phyloP scores from a whole-genome alignment of 2,797 vertebrate species.

The Antrozous pallidus region DNA sequence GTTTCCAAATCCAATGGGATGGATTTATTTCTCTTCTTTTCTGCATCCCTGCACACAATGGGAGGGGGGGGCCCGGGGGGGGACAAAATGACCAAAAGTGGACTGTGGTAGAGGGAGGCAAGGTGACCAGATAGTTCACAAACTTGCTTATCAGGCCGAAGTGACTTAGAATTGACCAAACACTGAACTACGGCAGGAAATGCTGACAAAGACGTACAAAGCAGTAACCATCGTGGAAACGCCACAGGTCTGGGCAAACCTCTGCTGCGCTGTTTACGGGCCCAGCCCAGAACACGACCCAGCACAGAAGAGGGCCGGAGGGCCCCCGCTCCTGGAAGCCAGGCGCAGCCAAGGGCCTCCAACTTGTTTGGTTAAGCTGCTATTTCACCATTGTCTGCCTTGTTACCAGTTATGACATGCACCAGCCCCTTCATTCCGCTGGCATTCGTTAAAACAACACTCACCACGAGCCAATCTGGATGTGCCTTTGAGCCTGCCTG shows the following conservation, averaged over 20 bases:
- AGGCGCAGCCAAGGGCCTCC: conserved; percentile 19
- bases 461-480: conserved; percentile 51
- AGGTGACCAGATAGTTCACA: not conserved
- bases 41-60: not conserved
- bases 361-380: conserved; percentile 75
- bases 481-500: conserved; percentile 39
- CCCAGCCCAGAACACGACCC: not conserved
- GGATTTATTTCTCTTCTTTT: not conserved
- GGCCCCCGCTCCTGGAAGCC: conserved; percentile 52
- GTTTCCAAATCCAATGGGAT: not conserved
- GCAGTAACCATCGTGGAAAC: not conserved
- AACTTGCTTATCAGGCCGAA: not conserved
- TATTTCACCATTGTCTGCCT: conserved; percentile 78
- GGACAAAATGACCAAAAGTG: not conserved
- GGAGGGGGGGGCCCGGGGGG: no score
- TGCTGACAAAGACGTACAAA: not conserved
- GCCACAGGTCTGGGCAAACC: conserved; percentile 21
- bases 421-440: conserved; percentile 69
- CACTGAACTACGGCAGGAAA: not conserved
- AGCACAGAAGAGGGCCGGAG: conserved; percentile 36
- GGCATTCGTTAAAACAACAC: conserved; percentile 75
- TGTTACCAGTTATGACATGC: conserved; percentile 80
- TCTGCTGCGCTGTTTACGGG: not conserved
- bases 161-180: not conserved
- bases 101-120: no score